Percentiles rank a stretch among this genome's conserved stretches.
These are phyloP conservation scores for Xyliphius kryptos DNA, from an alignment of 2,113 vertebrate species.

Conservation along the genomic window DNA sequence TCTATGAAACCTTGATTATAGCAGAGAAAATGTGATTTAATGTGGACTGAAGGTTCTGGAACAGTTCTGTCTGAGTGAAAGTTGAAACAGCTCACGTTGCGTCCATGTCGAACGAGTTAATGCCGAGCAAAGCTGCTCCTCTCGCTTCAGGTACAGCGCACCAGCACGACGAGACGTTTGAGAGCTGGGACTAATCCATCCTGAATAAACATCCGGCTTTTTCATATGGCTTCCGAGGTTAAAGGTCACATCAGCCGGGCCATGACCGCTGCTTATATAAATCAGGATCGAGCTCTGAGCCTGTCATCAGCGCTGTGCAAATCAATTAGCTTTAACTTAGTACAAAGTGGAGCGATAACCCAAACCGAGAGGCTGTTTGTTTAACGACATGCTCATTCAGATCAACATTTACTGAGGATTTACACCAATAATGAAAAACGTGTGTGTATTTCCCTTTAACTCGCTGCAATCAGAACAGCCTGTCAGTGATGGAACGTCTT, in stretches of 20 bases:
- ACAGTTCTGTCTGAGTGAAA: not conserved
- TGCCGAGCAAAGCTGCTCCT: constrained; percentile 46
- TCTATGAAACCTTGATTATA: not conserved
- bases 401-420: no score
- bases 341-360: constrained; percentile 13
- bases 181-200: constrained; percentile 46
- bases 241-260: constrained; percentile 44
- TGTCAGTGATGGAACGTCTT: no score
- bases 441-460: no score
- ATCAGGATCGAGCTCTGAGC: constrained; percentile 46
- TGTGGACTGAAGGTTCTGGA: not conserved
- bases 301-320: constrained; percentile 43
- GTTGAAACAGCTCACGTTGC: not conserved
- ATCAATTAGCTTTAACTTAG: constrained; percentile 48
- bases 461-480: no score
- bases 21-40: not conserved
- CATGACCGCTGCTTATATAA: constrained; percentile 55
- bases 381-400: no score
- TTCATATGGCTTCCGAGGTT: constrained; percentile 60
- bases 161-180: constrained; percentile 31
- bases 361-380: constrained; percentile 19
- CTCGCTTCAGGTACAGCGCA: constrained; percentile 43
- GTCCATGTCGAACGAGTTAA: constrained; percentile 26
- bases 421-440: no score
- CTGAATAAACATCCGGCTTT: constrained; percentile 60